A percentile compares a stretch with the other conserved stretches of the same genome.
These are phyloP conservation scores for Athalia rosae DNA, from an alignment of 2,888 invertebrate species.

Conservation along the genomic window DNA sequence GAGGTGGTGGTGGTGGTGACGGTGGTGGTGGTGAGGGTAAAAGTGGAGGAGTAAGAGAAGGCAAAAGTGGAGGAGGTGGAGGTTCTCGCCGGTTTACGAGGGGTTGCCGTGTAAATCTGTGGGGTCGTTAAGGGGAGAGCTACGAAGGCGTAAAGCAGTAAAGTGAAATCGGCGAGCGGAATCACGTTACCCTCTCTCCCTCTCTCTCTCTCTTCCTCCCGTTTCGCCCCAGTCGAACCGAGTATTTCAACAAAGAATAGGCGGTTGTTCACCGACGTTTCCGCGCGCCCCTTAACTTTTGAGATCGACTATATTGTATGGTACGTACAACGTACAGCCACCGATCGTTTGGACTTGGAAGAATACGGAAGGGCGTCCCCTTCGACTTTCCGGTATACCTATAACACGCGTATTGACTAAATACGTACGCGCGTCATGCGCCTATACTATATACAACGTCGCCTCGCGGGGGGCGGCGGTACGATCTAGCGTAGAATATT, in stretches of 20 bases:
- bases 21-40: constrained; percentile 21
- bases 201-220: constrained; percentile 71
- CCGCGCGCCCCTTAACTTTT: constrained; percentile 28
- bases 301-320: constrained; percentile 20
- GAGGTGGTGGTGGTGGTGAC: constrained; percentile 21
- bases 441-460: background rate
- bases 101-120: constrained; percentile 46
- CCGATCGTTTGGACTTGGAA: constrained; percentile 2
- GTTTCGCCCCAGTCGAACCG: constrained; percentile 72
- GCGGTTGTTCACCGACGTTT: constrained; percentile 39
- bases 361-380: background rate
- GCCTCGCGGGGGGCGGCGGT: background rate
- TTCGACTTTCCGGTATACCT: too few relatives aligned
- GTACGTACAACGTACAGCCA: too few relatives aligned
- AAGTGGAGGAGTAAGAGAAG: background rate
- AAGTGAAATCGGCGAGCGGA: constrained; percentile 45
- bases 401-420: too few relatives aligned
- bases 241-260: constrained; percentile 42
- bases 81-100: constrained; percentile 43
- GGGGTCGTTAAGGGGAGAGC: constrained; percentile 45
- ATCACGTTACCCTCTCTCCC: constrained; percentile 29
- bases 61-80: constrained; percentile 23
- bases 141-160: constrained; percentile 45
- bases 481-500: constrained; percentile 18
- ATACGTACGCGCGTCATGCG: background rate